These are phyloP conservation scores for Tenodera sinensis DNA, from an alignment of 2,888 invertebrate genomes.

Conservation along the genomic window DNA sequence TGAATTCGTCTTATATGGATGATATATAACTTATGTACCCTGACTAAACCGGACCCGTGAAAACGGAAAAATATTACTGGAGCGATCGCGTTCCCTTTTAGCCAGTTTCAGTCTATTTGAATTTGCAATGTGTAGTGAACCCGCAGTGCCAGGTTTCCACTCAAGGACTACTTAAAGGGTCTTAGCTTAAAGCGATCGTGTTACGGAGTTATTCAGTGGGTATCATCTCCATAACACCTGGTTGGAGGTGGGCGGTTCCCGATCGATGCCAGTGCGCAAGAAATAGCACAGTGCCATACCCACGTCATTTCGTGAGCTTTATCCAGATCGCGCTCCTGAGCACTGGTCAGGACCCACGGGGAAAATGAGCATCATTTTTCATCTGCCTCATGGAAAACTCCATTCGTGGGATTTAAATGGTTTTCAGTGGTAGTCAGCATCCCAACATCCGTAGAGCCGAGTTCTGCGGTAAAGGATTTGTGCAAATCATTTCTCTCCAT, in stretches of 20 bases:
- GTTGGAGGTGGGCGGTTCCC: neutral
- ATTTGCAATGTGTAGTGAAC: too few species aligned
- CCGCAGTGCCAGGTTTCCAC: too few species aligned
- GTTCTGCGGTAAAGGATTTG: too few species aligned
- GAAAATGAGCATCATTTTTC: neutral
- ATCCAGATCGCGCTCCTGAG: neutral
- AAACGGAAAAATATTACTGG: too few species aligned
- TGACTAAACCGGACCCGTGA: too few species aligned
- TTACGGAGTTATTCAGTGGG: neutral
- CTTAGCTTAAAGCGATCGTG: neutral
- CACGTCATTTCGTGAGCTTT: neutral
- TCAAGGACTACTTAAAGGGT: neutral
- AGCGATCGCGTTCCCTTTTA: too few species aligned
- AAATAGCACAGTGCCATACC: neutral
- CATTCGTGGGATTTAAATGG: neutral
- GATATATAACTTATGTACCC: too few species aligned
- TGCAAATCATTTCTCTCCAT: too few species aligned
- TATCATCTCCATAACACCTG: neutral
- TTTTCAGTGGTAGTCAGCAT: too few species aligned
- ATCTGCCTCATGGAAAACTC: neutral
- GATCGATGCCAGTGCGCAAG: neutral
- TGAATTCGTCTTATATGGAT: too few species aligned
- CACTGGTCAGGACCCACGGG: neutral
- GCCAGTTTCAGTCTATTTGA: too few species aligned
- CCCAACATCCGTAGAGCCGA: too few species aligned